Evolutionary conservation across 2,113 vertebrate genomes (phyloP).

Genomic region (Mirounga angustirostris): DNA sequence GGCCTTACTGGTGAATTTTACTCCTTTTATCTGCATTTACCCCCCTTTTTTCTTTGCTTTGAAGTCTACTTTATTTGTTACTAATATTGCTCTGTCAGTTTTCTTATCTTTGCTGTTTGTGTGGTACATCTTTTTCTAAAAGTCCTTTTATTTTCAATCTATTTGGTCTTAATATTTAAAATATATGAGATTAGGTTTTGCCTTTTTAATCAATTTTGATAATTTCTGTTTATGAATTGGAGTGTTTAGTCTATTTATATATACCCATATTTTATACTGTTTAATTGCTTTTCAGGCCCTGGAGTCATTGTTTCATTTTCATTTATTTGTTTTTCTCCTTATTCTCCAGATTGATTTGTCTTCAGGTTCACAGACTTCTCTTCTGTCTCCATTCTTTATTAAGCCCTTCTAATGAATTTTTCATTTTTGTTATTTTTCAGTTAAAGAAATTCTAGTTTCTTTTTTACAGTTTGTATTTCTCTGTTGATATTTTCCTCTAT

Average conservation of each 20-base stretch:
- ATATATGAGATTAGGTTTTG: neutral
- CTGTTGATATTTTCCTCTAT: neutral
- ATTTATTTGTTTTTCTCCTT: slow-evolving; percentile 38
- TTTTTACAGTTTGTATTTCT: slow-evolving; percentile 8
- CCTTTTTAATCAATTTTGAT: slow-evolving; percentile 36
- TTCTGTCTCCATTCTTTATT: neutral
- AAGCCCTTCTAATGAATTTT: neutral
- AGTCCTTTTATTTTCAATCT: neutral
- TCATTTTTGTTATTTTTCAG: slow-evolving; percentile 17
- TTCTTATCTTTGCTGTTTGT: neutral
- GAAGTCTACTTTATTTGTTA: slow-evolving; percentile 4
- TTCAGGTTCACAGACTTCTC: neutral
- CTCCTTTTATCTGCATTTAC: neutral
- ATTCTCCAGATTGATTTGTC: slow-evolving; percentile 9
- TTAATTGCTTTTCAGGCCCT: neutral
- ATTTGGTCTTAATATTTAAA: neutral
- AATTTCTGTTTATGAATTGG: slow-evolving; percentile 21
- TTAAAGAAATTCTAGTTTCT: neutral
- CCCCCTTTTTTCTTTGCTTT: neutral
- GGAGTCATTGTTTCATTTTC: neutral
- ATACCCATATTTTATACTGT: neutral
- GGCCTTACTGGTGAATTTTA: neutral
- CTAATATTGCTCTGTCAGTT: neutral
- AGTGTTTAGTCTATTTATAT: slow-evolving; percentile 14
- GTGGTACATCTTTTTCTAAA: neutral